Base-by-base conservation (phyloP, 2,113 vertebrate species). In the Stigmatopora argus region DNA sequence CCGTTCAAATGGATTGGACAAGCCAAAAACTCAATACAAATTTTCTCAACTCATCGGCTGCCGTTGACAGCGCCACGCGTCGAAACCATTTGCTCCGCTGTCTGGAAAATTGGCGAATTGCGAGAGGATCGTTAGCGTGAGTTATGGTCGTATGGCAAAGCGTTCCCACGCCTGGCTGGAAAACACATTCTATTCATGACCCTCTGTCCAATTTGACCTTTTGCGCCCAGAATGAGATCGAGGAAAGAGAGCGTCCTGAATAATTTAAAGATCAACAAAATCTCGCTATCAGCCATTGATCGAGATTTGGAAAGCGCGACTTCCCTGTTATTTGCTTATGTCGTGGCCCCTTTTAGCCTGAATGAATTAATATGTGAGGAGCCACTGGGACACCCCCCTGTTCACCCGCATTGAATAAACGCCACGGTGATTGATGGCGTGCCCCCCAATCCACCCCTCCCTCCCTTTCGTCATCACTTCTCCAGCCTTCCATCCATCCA, bases 361-460 rank as follows among this genome's bases (percentile, higher is more conserved):
- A 31, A 31, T 31, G 26, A 80, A 83, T 89, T 85, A 87, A 79
- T 79, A 89, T 88, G 85, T 83, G 66, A 56, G 66, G 49, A 62
- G 55, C 86, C 79, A 19, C 70, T 38, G 86, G 86, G 85, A 83
- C 68, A 2, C 38, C 41, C 55, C 62, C 74, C 34, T 7, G 71
- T 64, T 81, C 84, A 81, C 73, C 82, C 72, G 73, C 73, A 83
- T 80, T 85, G 84, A 73, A 87, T 89, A 83, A 71, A 79, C 7
- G 83, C 72, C 82, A 78, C 15, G 62, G 76, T 86, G 88, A 89
- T 87, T 79, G 88, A 89, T 89, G 78, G 71, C 66, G 69, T 62
- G 62, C 75, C 70, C 77, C 67, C 62, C 67, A 61, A 47, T 67
- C 64, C 69, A 70, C 62, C 61, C 53, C 76, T 35, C 69, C 21